Base-by-base conservation (phyloP, 2,113 vertebrate species). In the Prionailurus bengalensis region DNA sequence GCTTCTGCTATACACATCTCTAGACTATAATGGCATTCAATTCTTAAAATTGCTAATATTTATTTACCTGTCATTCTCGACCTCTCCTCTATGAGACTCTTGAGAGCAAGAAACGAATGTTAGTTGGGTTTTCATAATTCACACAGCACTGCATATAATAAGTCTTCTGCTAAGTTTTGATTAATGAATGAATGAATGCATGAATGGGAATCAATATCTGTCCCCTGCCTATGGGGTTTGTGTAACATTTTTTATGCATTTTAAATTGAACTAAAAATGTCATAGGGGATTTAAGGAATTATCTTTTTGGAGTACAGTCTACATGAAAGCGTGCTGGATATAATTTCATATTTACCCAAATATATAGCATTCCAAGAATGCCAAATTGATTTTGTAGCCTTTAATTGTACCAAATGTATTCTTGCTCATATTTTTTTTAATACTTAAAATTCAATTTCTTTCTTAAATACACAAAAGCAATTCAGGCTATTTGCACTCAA, bases 131-230 rank as follows among this genome's bases (percentile, higher is more conserved):
- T 97, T 86, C 65, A 71, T 73, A 92, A 91, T 13, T 74, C 39
- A 48, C 21, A 95, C 23, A 88, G 5, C 29, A 58, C 86, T 96
- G 29, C 13, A 79, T 68, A 51, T 76, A 81, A 61, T 81, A 94
- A 61, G 1, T 19, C 5, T 73, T 71, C 65, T 88, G 39, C 27
- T 96, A 89, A 88, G 13, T 96, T 93, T 94, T 92, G 88, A 92
- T 94, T 91, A 97, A 91, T 96, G 53, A 97, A 81, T 15, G 17
- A 90, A 93, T 58, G 48, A 84, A 97, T 36, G 9, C 39, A 86
- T 78, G 81, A 93, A 81, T 78, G 9, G 25, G 29, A 96, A 89
- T 93, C n/a, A 65, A 93, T 97, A 89, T 96, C 45, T 83, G 33
- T 66, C 55, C 25, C 73, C 48, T 73, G 61, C 25, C 61, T 66